Base-by-base conservation (phyloP, 30 jellyfish, hydroid and myxozoan species). In the Cassiopea andromeda region DNA sequence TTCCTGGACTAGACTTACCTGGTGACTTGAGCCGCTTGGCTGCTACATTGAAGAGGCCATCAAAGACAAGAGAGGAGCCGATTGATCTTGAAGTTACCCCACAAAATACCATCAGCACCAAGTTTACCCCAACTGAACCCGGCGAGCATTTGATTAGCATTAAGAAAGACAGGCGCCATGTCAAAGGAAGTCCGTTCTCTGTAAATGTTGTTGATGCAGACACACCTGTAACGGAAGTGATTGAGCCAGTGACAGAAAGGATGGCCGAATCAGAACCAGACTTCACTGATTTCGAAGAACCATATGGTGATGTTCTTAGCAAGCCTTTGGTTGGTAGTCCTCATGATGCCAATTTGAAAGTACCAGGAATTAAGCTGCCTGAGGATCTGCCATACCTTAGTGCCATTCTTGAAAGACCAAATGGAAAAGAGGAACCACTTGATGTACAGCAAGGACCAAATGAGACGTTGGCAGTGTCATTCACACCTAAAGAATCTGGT, bases 401-500 rank as follows among this genome's bases (percentile, higher is more conserved):
- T 54, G 98, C 95, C 3, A 95, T 83, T 14, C 93, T 94, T 9
- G 95, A 87, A 27, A 79, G 98, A 70, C 98, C 98, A 0, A 85
- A 80, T 71, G 98, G 98, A 2, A 89, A 90, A 2, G 89, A 79
- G 17, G 98, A 94, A 61, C 98, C 98, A 1, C 91, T 94, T 27
- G 97, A 90, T 69, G 94, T 89, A 19, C 86, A 85, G 66, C 85
- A 73, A 48, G 97, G 98, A 7, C 97, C 97, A 8, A 92, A 96
- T 68, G 89, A 92, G 49, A 84, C 99, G 0, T 46, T 96, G 68
- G 96, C 98, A n/a, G 97, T 96, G 16, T 91, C 99, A 0, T 96
- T 96, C 90, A 92, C 96, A 6, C 99, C 99, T 14, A 67, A 89
- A 16, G 99, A 96, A 80, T 92, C 99, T 9, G 99, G 99, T 8